phyloP scores from a whole-genome alignment of 2,113 vertebrate species.

The Macquaria ambigua region DNA sequence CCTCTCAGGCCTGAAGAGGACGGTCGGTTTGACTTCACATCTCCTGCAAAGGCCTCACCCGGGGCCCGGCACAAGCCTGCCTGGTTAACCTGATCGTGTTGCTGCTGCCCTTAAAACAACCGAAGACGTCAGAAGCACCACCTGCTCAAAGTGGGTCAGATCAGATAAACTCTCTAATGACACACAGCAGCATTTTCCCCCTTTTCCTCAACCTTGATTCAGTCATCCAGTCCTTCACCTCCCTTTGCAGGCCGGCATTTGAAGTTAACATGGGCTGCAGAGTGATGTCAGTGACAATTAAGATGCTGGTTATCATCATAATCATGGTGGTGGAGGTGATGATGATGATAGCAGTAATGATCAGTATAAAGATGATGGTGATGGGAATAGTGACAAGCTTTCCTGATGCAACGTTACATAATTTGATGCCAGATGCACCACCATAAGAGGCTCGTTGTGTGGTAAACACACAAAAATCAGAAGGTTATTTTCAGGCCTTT shows the following conservation, averaged over 20 bases:
- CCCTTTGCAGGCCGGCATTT: constrained; percentile 12
- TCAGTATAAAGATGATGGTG: constrained; percentile 16
- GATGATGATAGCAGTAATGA: constrained; percentile 23
- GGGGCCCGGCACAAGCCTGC: constrained; percentile 4
- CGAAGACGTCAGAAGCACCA: constrained; percentile 30
- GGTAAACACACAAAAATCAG: constrained; percentile 26
- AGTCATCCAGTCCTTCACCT: neutral
- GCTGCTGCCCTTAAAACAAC: constrained; percentile 37
- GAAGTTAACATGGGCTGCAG: constrained; percentile 5
- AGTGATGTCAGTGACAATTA: constrained; percentile 24
- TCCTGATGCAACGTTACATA: constrained; percentile 70
- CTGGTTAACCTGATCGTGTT: constrained; percentile 49
- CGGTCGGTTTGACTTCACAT: constrained; percentile 26
- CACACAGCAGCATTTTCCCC: constrained; percentile 23
- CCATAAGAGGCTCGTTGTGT: constrained; percentile 21
- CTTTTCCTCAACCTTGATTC: neutral
- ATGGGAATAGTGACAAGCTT: constrained; percentile 35
- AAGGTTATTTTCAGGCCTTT: constrained; percentile 40
- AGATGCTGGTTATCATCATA: constrained; percentile 19
- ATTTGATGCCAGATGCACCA: constrained; percentile 54
- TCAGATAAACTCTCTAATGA: constrained; percentile 55
- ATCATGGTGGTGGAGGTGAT: constrained; percentile 1
- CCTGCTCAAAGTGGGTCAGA: constrained; percentile 66
- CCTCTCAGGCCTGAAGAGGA: constrained; percentile 30
- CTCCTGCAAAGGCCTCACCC: constrained; percentile 53